Conservation (phyloP, 2,888 invertebrate genomes). For the Nomada flava region DNA sequence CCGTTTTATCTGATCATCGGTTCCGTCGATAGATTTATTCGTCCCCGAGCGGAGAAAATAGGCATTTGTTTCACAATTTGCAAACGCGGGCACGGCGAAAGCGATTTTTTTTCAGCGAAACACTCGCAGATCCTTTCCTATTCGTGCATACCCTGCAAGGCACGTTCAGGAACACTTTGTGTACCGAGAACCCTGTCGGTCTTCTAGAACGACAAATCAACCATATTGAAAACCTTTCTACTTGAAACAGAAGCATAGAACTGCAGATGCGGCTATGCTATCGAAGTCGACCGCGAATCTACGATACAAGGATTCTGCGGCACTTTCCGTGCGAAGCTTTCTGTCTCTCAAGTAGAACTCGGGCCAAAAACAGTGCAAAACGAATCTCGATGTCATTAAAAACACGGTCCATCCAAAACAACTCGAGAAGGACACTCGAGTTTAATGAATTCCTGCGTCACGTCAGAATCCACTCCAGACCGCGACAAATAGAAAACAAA, state of each 20-base stretch:
- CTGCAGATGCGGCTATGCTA: too few species aligned
- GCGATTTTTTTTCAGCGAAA: constrained; percentile 26
- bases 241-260: not conserved
- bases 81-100: constrained; percentile 24
- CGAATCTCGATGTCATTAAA: constrained; percentile 21
- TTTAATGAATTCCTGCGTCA: too few species aligned
- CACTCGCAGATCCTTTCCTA: not conserved
- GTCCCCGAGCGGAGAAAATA: constrained; percentile 36
- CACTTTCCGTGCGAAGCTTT: not conserved
- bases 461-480: too few species aligned
- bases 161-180: not conserved
- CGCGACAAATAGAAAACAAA: too few species aligned
- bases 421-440: too few species aligned
- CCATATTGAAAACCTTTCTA: constrained; percentile 10
- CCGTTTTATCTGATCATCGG: constrained; percentile 44
- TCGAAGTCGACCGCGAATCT: constrained; percentile 1
- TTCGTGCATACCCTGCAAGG: not conserved
- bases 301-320: not conserved
- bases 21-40: constrained; percentile 29
- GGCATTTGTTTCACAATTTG: constrained; percentile 20
- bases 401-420: not conserved
- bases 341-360: not conserved
- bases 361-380: not conserved
- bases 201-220: constrained; percentile 6
- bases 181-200: not conserved